A percentile compares a stretch with the other conserved stretches of the same genome.
These are phyloP conservation scores for Ammospiza maritima DNA, from an alignment of 2,797 vertebrate genomes.

Conservation along the genomic window DNA sequence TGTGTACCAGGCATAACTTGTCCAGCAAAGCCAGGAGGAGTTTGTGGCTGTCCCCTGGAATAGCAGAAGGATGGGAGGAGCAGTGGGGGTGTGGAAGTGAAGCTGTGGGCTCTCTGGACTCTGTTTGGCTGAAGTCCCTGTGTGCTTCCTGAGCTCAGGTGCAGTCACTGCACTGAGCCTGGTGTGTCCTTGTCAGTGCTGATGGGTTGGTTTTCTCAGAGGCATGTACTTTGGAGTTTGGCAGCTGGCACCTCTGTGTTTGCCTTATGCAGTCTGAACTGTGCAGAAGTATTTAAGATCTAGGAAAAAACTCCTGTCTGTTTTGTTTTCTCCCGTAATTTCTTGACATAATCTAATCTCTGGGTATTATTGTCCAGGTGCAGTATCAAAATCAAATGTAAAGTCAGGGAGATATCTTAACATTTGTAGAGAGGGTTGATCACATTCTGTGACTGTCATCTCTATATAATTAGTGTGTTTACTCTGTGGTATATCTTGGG, in stretches of 20 bases:
- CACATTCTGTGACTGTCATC: not conserved
- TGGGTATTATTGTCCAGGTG: not conserved
- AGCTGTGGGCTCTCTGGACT: not conserved
- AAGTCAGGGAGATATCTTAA: not conserved
- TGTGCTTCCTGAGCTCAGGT: not conserved
- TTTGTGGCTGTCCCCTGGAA: not conserved
- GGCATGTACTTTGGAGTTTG: not conserved
- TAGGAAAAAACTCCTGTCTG: not conserved
- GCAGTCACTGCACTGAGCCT: not conserved
- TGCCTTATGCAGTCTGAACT: not conserved
- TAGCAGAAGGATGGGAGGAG: not conserved
- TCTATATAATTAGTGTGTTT: not conserved
- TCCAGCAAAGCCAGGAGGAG: not conserved
- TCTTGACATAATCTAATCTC: not conserved
- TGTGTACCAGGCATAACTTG: not conserved
- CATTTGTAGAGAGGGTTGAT: not conserved
- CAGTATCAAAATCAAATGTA: not conserved
- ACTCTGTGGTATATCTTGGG: not conserved
- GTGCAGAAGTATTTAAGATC: not conserved
- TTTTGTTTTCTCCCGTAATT: not conserved
- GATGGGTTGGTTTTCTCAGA: not conserved
- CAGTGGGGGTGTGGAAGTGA: not conserved
- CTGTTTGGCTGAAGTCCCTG: not conserved
- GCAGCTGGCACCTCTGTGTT: not conserved
- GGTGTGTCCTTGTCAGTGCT: not conserved